Conservation (phyloP, 2,113 vertebrate genomes). For the Eira barbara region DNA sequence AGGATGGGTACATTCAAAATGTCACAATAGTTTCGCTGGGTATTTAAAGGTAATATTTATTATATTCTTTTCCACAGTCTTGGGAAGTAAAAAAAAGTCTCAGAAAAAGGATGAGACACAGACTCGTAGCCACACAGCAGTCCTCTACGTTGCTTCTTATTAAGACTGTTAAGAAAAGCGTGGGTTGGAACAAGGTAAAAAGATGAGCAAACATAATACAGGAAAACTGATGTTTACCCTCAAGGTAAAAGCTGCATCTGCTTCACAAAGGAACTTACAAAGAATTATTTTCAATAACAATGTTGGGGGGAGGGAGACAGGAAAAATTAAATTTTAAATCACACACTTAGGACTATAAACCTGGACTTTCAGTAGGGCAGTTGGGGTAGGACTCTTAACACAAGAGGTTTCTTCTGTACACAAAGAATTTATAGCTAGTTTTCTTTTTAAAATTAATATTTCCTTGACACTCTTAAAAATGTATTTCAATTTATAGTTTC, state of each 20-base stretch:
- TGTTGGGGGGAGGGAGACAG: not conserved
- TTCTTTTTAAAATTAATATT: slow-evolving; percentile 21
- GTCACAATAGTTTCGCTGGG: not conserved
- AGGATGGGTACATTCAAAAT: not conserved
- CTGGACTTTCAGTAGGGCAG: slow-evolving; percentile 4
- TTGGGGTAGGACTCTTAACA: not conserved
- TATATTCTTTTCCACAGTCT: not conserved
- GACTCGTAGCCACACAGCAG: not conserved
- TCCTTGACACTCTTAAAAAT: slow-evolving; percentile 26
- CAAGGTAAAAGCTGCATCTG: not conserved
- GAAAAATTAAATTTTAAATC: slow-evolving; percentile 42
- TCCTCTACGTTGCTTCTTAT: not conserved
- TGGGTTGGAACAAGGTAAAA: not conserved
- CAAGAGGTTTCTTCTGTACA: not conserved
- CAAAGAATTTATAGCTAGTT: not conserved
- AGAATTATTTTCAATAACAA: slow-evolving; percentile 21
- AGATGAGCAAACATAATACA: not conserved
- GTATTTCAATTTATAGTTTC: slow-evolving; percentile 30
- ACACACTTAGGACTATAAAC: not conserved
- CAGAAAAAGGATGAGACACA: not conserved
- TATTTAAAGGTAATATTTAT: not conserved
- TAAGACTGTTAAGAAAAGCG: not conserved
- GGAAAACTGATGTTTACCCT: not conserved
- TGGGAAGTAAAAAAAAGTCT: not conserved
- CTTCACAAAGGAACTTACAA: slow-evolving; percentile 6